phyloP scores from a whole-genome alignment of 2,797 vertebrate genomes.

The Chelidonichthys spinosus region DNA sequence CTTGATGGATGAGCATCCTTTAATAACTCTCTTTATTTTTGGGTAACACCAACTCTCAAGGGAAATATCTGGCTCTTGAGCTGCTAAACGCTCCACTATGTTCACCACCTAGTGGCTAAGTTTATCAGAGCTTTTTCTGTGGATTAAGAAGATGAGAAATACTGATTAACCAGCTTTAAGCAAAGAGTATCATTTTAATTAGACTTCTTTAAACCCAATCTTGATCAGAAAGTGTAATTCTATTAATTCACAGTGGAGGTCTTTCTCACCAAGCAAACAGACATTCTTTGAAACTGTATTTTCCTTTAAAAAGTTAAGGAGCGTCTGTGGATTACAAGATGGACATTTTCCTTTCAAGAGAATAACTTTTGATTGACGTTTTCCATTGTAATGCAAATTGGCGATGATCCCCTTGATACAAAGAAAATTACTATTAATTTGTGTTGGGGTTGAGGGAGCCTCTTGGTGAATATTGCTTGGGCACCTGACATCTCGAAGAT shows the following conservation, averaged over 20 bases:
- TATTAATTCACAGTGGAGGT: neutral
- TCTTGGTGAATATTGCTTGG: constrained; percentile 60
- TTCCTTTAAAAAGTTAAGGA: constrained; percentile 19
- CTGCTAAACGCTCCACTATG: neutral
- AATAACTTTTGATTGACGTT: constrained; percentile 59
- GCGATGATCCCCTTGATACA: constrained; percentile 59
- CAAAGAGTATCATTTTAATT: neutral
- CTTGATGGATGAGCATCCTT: neutral
- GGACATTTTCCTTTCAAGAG: constrained; percentile 38
- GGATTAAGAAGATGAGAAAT: neutral
- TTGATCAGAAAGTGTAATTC: constrained; percentile 6
- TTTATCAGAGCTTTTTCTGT: neutral
- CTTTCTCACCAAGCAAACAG: constrained; percentile 1
- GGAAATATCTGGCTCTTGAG: neutral
- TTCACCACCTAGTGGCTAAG: neutral
- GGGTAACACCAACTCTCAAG: neutral
- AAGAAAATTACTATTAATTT: constrained; percentile 72
- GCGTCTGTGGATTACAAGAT: constrained; percentile 40
- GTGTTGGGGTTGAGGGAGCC: constrained; percentile 63
- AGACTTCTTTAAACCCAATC: neutral
- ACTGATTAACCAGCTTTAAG: constrained; percentile 2
- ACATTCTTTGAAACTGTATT: constrained; percentile 14
- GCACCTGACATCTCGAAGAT: constrained; percentile 65
- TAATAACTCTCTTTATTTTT: constrained; percentile 1
- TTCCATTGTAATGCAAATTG: constrained; percentile 65